A percentile compares a stretch with the other conserved stretches of the same genome.
phyloP scores from a whole-genome alignment of 2,888 invertebrate genomes.

The Tiliacea aurago region DNA sequence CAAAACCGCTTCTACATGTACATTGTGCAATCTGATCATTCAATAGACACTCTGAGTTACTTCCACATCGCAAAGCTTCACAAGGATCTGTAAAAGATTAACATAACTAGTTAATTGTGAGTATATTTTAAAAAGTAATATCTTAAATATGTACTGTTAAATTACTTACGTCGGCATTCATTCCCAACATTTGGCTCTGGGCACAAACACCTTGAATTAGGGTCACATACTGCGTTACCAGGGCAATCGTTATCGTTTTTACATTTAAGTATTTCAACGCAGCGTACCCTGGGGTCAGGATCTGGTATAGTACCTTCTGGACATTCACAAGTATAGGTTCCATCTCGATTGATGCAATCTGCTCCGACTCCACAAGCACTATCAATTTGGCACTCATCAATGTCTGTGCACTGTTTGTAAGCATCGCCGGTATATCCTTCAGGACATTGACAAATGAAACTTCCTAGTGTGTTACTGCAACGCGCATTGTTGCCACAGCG shows the following conservation, averaged over 20 bases:
- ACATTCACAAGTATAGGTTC: constrained; percentile 95
- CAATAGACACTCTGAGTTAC: constrained; percentile 97
- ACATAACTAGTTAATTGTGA: constrained; percentile 25
- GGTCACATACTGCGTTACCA: constrained; percentile 96
- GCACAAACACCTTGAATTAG: constrained; percentile 94
- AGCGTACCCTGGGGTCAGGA: constrained; percentile 95
- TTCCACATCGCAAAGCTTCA: constrained; percentile 95
- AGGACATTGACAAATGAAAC: constrained; percentile 95
- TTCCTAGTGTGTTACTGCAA: constrained; percentile 95
- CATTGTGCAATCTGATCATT: constrained; percentile 96
- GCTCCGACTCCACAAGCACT: constrained; percentile 95
- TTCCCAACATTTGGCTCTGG: constrained; percentile 98
- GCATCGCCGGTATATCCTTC: constrained; percentile 97
- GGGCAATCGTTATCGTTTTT: constrained; percentile 94
- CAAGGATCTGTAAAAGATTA: constrained; percentile 94
- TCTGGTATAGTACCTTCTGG: constrained; percentile 95
- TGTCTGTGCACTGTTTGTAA: constrained; percentile 94
- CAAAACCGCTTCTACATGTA: constrained; percentile 95
- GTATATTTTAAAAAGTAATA: background rate
- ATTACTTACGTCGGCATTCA: constrained; percentile 96
- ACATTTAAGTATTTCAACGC: constrained; percentile 95
- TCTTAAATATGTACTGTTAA: background rate
- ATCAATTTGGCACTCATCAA: constrained; percentile 94
- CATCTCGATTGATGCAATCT: constrained; percentile 94
- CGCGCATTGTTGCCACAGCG: constrained; percentile 96